phyloP scores from a whole-genome alignment of 2,888 invertebrate species.

The Eristalis intricaria region DNA sequence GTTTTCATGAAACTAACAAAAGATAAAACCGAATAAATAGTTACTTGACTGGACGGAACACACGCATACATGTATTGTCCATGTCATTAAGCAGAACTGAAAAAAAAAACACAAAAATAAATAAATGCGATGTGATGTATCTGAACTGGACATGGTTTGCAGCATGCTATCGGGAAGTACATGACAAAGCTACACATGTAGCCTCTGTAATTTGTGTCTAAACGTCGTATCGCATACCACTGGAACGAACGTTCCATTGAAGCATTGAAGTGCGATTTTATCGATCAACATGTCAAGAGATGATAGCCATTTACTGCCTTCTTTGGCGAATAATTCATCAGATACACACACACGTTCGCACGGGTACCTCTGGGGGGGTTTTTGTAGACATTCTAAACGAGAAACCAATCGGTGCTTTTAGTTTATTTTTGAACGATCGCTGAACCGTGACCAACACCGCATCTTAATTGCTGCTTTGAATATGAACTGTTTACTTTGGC shows the following conservation, averaged over 20 bases:
- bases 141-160: constrained; percentile 35
- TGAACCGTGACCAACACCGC: background rate
- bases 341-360: background rate
- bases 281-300: constrained; percentile 10
- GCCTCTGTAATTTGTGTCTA: constrained; percentile 5
- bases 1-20: constrained; percentile 5
- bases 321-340: background rate
- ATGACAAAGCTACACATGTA: constrained; percentile 27
- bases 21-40: constrained; percentile 9
- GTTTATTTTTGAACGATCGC: background rate
- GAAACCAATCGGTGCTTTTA: background rate
- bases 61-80: background rate
- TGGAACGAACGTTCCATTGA: background rate
- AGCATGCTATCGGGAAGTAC: constrained; percentile 39
- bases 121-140: constrained; percentile 19
- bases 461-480: constrained; percentile 1
- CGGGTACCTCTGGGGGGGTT: background rate
- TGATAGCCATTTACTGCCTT: background rate
- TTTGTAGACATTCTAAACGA: background rate
- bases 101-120: background rate
- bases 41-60: background rate
- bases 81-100: constrained; percentile 2
- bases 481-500: background rate
- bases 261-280: constrained; percentile 28
- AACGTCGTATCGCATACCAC: background rate